These are phyloP conservation scores for Sebastes goodei DNA, from an alignment of 2,797 vertebrate genomes.

Conservation along the genomic window DNA sequence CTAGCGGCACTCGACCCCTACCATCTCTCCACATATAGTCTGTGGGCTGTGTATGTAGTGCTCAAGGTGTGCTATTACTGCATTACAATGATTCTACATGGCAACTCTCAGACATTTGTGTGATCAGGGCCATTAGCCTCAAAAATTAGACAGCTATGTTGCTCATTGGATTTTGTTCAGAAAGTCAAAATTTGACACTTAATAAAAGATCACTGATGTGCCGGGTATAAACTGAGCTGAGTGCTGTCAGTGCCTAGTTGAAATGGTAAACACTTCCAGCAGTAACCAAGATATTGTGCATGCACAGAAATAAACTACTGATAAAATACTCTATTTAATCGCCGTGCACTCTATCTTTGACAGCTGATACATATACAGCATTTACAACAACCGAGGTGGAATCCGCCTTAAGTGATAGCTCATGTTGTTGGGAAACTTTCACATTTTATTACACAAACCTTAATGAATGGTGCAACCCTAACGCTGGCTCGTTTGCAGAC, in stretches of 20 bases:
- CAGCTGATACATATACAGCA: not conserved
- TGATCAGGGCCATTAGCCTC: not conserved
- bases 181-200: constrained; percentile 17
- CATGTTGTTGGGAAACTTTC: not conserved
- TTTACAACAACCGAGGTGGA: not conserved
- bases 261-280: constrained; percentile 1
- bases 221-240: not conserved
- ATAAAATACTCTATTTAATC: not conserved
- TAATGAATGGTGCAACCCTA: not conserved
- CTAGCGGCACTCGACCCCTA: constrained; percentile 42
- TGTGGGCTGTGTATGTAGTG: not conserved
- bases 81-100: constrained; percentile 9
- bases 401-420: not conserved
- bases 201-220: not conserved
- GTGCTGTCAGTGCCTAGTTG: not conserved
- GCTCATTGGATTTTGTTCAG: constrained; percentile 15
- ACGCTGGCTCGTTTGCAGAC: not conserved
- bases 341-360: not conserved
- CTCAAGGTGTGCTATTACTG: constrained; percentile 28
- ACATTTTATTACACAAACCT: not conserved
- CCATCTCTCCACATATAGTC: constrained; percentile 12
- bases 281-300: not conserved
- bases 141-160: not conserved
- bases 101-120: constrained; percentile 20
- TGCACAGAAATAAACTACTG: not conserved